Evolutionary conservation across 2,113 vertebrate species (phyloP), one percentile per base, ranked within the genome.

Genomic region (Stictonetta naevosa): DNA sequence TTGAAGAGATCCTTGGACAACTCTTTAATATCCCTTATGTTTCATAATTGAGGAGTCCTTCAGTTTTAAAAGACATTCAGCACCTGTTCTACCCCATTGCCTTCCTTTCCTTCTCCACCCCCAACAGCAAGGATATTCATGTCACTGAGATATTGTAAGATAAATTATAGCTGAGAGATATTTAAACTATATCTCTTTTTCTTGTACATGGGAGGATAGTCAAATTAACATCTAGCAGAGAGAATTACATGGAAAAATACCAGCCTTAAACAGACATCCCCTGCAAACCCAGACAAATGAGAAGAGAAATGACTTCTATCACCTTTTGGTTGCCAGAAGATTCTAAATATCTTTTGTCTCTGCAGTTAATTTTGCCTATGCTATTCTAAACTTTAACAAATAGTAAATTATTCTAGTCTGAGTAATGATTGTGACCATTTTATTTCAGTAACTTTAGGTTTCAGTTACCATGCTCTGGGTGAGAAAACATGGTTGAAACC

Each of bases 221-320:
- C 26, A 87, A 75, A 34, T 72, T 88, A 91, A 84, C 64, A 75
- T 60, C 52, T 95, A 42, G 20, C 55, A 84, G 55, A 77, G n/a
- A 85, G 17, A 90, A 88, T 42, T 66, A 66, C 26, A 73, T 81
- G 46, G 40, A 88, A 90, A 25, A 81, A 71, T 75, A 59, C 8
- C 33, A 44, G 4, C 29, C 40, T 91, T 67, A 53, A 94, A 72
- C 22, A 76, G 31, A 23, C 34, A 69, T 4, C 8, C n/a, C 74
- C 72, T 34, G 7, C 23, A 81, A 86, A 71, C 74, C 26, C 68
- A 83, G 42, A 29, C 67, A 80, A 87, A 88, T 26, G 26, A 80
- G 52, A 83, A 80, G 44, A 90, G 76, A 94, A 90, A n/a, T 69
- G 18, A 75, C 26, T 88, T 88, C 46, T 83, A 36, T 88, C 67